Evolutionary conservation across 2,888 invertebrate species (phyloP).

Genomic region (Trichogramma evanescens): DNA sequence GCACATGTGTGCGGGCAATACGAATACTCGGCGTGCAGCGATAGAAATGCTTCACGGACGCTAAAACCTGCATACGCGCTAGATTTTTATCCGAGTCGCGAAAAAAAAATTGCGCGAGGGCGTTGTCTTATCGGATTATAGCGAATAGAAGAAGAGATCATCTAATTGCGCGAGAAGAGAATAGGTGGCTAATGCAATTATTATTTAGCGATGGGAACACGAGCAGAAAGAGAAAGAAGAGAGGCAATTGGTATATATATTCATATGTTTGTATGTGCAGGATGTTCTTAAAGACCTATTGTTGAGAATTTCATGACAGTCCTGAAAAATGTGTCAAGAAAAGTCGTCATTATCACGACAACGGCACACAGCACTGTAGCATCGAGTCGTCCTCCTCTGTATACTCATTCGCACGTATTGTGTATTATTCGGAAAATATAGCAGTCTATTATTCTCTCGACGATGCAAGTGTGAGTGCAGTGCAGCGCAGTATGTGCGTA

Average conservation of each 20-base stretch:
- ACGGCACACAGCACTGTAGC: not conserved
- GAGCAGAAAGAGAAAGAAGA: no score
- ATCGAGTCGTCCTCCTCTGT: not conserved
- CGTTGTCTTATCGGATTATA: not conserved
- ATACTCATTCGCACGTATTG: slow-evolving; percentile 7
- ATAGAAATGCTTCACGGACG: no score
- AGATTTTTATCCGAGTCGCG: no score
- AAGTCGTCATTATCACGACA: not conserved
- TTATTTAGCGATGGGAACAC: slow-evolving; percentile 15
- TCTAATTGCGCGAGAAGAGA: slow-evolving; percentile 9
- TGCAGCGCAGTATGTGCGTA: no score
- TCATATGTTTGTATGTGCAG: not conserved
- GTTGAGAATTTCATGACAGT: not conserved
- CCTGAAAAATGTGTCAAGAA: slow-evolving; percentile 16
- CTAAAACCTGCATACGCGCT: no score
- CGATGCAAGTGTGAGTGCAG: no score
- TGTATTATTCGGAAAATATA: no score
- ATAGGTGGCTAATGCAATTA: slow-evolving; percentile 8
- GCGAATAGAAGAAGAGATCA: not conserved
- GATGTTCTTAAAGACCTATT: slow-evolving; percentile 15
- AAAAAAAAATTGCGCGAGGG: slow-evolving; percentile 1
- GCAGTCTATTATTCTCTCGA: no score
- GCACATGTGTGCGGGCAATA: no score
- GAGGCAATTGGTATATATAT: no score
- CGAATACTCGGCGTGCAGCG: no score